Base-by-base conservation (phyloP, 2,113 vertebrate species). In the Tonatia bakeri region DNA sequence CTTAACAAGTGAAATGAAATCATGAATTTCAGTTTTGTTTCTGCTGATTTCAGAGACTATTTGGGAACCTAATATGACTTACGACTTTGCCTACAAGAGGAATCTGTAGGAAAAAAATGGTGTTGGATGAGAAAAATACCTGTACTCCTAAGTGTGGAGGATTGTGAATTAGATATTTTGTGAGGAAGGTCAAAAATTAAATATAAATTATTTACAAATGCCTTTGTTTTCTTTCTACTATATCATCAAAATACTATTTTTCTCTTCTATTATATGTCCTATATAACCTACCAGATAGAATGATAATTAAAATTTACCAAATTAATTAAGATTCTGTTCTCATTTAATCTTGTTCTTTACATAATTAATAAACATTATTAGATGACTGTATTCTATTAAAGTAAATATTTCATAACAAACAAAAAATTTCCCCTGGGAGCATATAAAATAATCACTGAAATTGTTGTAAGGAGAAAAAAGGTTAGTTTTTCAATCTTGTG, bases 401-500 rank as follows among this genome's bases (percentile, higher is more conserved):
- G 24, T 84, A 56, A 91, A 87, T 22, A 77, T 69, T 77, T 73
- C 13, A 52, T 47, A 94, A 33, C 52, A 69, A 87, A 61, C 11
- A 52, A 76, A 77, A 77, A 38, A 70, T 47, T 93, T 9, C 2
- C 76, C 6, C 15, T 69, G 59, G 33, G 9, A 65, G 15, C 14
- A 56, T 69, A 82, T 67, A 86, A 54, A 92, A 73, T 36, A 65
- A 70, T 79, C 4, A 26, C 24, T 87, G 52, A 80, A 72, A 47
- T 94, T 73, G 10, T 40, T 92, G 33, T 10, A 83, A 26, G 47
- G 56, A 83, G 43, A 79, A 72, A 79, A 72, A 93, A 81, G 67
- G 47, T 92, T 69, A 97, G 11, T 80, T 50, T 70, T 97, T 92
- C 59, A 91, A 54, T 90, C 19, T 81, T 79, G 26, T 70, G 64